Percentiles rank a stretch among this genome's conserved stretches.
Evolutionary conservation across 92 coral and sea anemone genomes (phyloP).

Genomic region (Bergia sp.): DNA sequence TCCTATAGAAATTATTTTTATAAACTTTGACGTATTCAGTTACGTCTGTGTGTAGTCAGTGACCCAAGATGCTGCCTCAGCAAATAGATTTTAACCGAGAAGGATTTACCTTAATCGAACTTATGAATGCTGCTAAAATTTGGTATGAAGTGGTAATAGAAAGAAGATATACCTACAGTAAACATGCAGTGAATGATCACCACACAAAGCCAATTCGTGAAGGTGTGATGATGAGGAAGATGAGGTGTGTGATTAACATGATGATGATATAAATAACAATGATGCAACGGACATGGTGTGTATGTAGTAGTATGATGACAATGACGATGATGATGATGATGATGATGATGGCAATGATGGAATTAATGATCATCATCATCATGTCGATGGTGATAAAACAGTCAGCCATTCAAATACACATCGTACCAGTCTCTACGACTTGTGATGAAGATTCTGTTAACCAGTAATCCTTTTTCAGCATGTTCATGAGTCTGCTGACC

Average conservation of each 20-base stretch:
- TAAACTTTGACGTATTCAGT: no score
- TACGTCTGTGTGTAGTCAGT: no score
- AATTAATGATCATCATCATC: not conserved
- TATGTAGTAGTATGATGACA: not conserved
- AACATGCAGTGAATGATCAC: no score
- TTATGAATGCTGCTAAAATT: no score
- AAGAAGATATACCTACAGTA: no score
- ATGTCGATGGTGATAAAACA: not conserved
- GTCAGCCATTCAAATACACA: not conserved
- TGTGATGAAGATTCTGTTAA: constrained; percentile 54
- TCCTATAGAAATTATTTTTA: no score
- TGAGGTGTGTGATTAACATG: not conserved
- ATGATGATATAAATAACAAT: not conserved
- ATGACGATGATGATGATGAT: not conserved
- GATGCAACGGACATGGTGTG: not conserved
- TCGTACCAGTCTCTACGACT: constrained; percentile 61
- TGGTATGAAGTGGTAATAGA: no score
- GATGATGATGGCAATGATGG: not conserved
- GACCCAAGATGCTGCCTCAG: no score
- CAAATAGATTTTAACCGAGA: no score
- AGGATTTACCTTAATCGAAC: no score
- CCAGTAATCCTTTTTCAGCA: constrained; percentile 92
- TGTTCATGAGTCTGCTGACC: constrained; percentile 91
- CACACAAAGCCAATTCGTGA: not conserved
- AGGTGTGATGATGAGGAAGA: not conserved